Percentiles rank a stretch among this genome's conserved stretches.
phyloP scores from a whole-genome alignment of 2,888 invertebrate species.

The Spatulosminthurus flaviceps region DNA sequence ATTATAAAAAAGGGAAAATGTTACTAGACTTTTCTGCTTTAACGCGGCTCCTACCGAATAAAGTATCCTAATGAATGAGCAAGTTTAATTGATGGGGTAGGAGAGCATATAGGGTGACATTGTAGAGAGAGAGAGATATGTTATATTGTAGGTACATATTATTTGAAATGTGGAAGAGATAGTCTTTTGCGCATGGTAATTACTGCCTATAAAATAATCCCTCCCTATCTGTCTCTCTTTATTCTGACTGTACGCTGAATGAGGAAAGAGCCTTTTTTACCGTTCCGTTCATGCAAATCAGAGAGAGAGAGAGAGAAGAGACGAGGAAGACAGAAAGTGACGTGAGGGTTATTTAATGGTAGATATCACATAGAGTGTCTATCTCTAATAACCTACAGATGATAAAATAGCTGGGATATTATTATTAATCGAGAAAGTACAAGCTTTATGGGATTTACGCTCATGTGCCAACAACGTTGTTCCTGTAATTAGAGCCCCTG shows the following conservation, averaged over 20 bases:
- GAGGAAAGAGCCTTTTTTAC: not conserved
- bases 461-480: not conserved
- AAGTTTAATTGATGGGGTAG: slow-evolving; percentile 37
- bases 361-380: not conserved
- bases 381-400: not conserved
- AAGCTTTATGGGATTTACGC: slow-evolving; percentile 4
- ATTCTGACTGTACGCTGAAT: not conserved
- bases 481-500: not conserved
- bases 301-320: too few species aligned
- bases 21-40: too few species aligned
- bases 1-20: too few species aligned
- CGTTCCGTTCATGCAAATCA: not conserved
- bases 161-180: slow-evolving; percentile 6
- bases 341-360: slow-evolving; percentile 7
- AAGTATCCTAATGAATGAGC: slow-evolving; percentile 15
- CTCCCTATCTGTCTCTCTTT: slow-evolving; percentile 34
- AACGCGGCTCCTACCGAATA: not conserved
- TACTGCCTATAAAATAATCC: slow-evolving; percentile 50
- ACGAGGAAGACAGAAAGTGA: slow-evolving; percentile 2
- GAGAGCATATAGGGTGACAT: slow-evolving; percentile 24
- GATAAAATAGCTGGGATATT: not conserved
- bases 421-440: slow-evolving; percentile 10
- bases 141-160: not conserved
- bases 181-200: slow-evolving; percentile 49
- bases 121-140: not conserved